These are phyloP conservation scores for Cheilosia pagana DNA, from an alignment of 2,888 invertebrate genomes.

Conservation along the genomic window DNA sequence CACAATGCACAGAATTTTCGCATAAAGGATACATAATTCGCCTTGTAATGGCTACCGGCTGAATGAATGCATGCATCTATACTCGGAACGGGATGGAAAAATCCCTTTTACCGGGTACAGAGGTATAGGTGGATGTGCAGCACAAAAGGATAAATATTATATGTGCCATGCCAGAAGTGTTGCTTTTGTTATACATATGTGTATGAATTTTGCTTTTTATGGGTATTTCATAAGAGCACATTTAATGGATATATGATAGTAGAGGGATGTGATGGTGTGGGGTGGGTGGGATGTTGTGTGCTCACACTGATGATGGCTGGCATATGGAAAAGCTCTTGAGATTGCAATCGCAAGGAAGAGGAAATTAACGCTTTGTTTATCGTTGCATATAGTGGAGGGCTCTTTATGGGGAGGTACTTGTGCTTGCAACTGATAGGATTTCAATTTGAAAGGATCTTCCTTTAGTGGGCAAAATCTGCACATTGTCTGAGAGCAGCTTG, in stretches of 20 bases:
- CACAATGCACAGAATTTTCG: constrained; percentile 54
- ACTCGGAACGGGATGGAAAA: background rate
- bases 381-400: background rate
- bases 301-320: constrained; percentile 24
- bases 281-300: background rate
- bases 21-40: constrained; percentile 72
- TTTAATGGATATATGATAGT: constrained; percentile 59
- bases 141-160: constrained; percentile 41
- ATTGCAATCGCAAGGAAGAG: constrained; percentile 32
- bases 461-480: background rate
- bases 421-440: constrained; percentile 5
- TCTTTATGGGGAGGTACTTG: background rate
- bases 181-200: no score
- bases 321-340: constrained; percentile 29
- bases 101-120: constrained; percentile 32
- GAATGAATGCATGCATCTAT: background rate
- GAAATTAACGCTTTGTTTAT: constrained; percentile 37
- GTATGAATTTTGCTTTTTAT: constrained; percentile 51
- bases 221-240: constrained; percentile 52
- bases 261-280: background rate
- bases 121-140: constrained; percentile 9
- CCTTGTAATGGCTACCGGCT: constrained; percentile 58
- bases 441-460: constrained; percentile 22
- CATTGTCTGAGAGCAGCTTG: no score
- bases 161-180: constrained; percentile 36